Evolutionary conservation across 1,140 invertebrate genomes (phyloP).

Genomic region (Drosophila equinoxialis): DNA sequence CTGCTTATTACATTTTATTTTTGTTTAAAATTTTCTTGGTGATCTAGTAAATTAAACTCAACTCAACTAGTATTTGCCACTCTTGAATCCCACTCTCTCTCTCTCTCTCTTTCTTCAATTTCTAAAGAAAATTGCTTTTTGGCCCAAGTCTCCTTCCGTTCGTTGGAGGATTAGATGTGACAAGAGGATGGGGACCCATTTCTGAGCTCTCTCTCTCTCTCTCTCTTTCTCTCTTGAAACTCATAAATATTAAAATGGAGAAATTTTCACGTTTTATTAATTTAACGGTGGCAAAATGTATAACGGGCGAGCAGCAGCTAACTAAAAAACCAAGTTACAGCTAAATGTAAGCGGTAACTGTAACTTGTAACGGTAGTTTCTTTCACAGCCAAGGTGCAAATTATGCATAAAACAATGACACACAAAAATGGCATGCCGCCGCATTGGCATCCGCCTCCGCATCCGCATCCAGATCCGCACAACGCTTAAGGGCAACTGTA

Average conservation of each 20-base stretch:
- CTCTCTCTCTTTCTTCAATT: background rate
- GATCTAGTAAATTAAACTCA: background rate
- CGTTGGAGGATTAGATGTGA: no score
- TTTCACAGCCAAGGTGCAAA: constrained; percentile 50
- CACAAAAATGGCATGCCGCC: constrained; percentile 3
- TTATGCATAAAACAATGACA: constrained; percentile 24
- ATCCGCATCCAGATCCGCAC: constrained; percentile 13
- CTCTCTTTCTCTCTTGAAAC: constrained; percentile 32
- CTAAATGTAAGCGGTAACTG: constrained; percentile 18
- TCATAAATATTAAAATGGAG: constrained; percentile 78
- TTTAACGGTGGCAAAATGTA: constrained; percentile 65
- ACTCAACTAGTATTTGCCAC: background rate
- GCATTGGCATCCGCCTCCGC: constrained; percentile 28
- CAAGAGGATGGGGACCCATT: background rate
- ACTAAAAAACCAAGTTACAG: background rate
- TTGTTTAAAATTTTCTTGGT: background rate
- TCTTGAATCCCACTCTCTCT: background rate
- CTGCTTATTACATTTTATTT: no score
- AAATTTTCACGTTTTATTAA: constrained; percentile 73
- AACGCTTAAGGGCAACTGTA: constrained; percentile 11
- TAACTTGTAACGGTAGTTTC: constrained; percentile 61
- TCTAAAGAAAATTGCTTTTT: background rate
- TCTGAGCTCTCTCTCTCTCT: constrained; percentile 22
- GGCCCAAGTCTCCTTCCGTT: background rate
- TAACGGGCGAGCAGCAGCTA: background rate